Conservation (phyloP, 2,113 vertebrate genomes). For the Microcebus lehilahytsara region DNA sequence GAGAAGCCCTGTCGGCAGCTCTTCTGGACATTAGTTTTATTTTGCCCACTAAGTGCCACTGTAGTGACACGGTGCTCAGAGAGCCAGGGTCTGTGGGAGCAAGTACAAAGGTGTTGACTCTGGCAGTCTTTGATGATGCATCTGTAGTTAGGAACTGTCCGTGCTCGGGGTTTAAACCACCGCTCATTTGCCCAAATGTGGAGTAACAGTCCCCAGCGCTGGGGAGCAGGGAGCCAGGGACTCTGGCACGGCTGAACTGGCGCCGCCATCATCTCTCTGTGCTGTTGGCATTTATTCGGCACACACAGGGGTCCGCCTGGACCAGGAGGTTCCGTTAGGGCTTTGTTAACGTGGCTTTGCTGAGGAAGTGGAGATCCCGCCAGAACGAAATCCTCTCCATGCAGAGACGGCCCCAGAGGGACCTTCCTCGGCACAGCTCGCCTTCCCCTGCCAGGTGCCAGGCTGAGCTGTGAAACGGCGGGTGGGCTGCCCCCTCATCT, state of each 20-base stretch:
- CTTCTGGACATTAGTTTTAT: not conserved
- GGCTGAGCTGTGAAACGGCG: not conserved
- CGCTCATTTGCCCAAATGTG: fast-evolving
- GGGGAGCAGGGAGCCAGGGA: not conserved
- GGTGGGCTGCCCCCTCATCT: not conserved
- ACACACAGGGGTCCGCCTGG: not conserved
- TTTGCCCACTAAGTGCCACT: not conserved
- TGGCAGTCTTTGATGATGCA: no score
- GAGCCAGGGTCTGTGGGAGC: not conserved
- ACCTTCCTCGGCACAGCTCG: not conserved
- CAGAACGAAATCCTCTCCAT: not conserved
- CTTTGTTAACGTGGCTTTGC: fast-evolving
- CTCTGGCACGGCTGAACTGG: no score
- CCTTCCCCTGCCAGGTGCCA: no score
- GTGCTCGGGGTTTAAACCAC: not conserved
- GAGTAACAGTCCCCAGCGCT: not conserved
- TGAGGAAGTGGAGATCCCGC: not conserved
- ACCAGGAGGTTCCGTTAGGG: not conserved
- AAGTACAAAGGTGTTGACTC: no score
- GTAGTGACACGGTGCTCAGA: not conserved
- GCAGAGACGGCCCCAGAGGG: not conserved
- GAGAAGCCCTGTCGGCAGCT: not conserved
- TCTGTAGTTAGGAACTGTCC: not conserved
- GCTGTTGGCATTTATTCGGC: no score
- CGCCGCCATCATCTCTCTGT: fast-evolving